Base-by-base conservation (phyloP, 2,888 invertebrate species). In the Zaprionus obscuricornis region DNA sequence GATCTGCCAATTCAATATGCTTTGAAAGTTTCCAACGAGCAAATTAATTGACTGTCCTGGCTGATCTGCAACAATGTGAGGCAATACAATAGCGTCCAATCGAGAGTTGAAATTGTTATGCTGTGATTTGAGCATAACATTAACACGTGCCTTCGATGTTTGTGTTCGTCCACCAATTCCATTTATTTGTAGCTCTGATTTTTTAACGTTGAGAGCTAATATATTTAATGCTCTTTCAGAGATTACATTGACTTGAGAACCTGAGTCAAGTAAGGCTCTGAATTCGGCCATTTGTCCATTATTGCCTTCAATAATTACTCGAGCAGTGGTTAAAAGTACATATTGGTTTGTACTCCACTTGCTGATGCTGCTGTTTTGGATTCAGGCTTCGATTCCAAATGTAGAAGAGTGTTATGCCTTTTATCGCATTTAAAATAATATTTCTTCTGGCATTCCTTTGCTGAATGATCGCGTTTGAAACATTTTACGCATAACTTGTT, bases 251-350 rank as follows among this genome's bases (percentile, higher is more conserved):
- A 40, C 22, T 50, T 50, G 46, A 4, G 50, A 51, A 24, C 42
- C 57, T 10, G 51, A 58, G n/a, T 58, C 45, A 13, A 58, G 16
- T 7, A 50, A 7, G 1, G 50, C 50, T 14, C 47, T 29, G 14
- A 34, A 50, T 43, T 49, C 49, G 3, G n/a, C 24, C 10, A 27
- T 36, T 40, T 49, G 18, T 11, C 49, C 31, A 17, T 37, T 47
- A 11, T 47, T 47, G 14, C 36, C 36, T 10, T 47, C 0, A 2
- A 36, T 34, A 8, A 16, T 5, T 18, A 37, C 37, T 18, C 37
- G 37, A 4, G 18, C 37, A 6, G 20, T 37, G 37, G 34, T 10
- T 22, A 34, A 24, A 0, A 46, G 5, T 18, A 46, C 14, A 18
- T 46, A 34, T 3, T 29, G 11, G 27, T 7, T 33, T 31, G 45